A percentile compares a stretch with the other conserved stretches of the same genome.
These are phyloP conservation scores for Phania funesta DNA, from an alignment of 2,888 invertebrate genomes.

Conservation along the genomic window DNA sequence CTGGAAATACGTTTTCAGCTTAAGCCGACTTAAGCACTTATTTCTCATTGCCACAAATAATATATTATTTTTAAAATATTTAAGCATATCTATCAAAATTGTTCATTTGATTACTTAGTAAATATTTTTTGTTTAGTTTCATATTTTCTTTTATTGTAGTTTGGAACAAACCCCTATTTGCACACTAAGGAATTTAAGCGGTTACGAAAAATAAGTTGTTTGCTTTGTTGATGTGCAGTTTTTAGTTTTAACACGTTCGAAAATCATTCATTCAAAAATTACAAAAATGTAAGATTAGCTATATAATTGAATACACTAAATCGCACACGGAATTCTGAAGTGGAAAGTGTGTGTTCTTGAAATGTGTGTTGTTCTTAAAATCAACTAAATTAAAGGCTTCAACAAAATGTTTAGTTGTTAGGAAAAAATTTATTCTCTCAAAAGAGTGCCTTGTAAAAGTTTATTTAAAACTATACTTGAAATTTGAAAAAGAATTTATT, in stretches of 20 bases:
- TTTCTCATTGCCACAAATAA: neutral
- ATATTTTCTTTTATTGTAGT: neutral
- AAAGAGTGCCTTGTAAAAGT: neutral
- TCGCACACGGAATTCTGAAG: slow-evolving; percentile 5
- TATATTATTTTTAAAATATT: slow-evolving; percentile 12
- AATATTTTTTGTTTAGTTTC: slow-evolving; percentile 10
- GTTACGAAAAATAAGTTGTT: neutral
- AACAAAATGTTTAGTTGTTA: neutral
- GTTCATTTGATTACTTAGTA: slow-evolving; percentile 28
- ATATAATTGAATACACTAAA: slow-evolving; percentile 31
- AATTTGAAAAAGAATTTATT: slow-evolving; percentile 18
- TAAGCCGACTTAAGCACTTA: slow-evolving; percentile 8
- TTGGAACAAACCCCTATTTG: neutral
- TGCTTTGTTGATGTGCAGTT: neutral
- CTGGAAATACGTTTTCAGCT: no score
- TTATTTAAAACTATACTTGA: slow-evolving; percentile 27
- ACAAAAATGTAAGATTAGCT: slow-evolving; percentile 16
- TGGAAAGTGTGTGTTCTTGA: neutral
- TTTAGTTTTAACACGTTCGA: slow-evolving; percentile 25
- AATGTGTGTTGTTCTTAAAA: neutral
- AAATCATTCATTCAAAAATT: slow-evolving; percentile 17
- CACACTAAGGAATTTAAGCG: slow-evolving; percentile 7
- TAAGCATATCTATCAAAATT: no score
- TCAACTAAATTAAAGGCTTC: slow-evolving; percentile 37
- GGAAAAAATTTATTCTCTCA: neutral